A percentile compares a stretch with the other conserved stretches of the same genome.
phyloP scores from a whole-genome alignment of 1,140 invertebrate species.

The Danaus plexippus region DNA sequence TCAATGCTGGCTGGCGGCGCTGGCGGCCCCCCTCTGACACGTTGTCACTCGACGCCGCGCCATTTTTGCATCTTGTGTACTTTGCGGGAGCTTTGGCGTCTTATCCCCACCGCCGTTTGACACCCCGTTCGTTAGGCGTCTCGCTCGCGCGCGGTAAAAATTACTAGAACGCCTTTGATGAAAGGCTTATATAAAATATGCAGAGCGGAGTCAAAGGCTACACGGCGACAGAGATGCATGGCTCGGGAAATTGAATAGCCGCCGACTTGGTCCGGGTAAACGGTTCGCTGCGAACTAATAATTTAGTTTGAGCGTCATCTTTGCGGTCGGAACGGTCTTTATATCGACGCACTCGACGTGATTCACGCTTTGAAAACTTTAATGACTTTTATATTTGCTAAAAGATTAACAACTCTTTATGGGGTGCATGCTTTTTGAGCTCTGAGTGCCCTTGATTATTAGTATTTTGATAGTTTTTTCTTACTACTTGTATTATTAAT shows the following conservation, averaged over 20 bases:
- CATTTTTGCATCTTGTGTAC: slow-evolving; percentile 71
- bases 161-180: slow-evolving; percentile 60
- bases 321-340: slow-evolving; percentile 20
- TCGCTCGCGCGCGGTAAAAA: slow-evolving; percentile 54
- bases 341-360: slow-evolving; percentile 13
- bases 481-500: too few relatives aligned
- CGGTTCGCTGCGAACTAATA: slow-evolving; percentile 43
- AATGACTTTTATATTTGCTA: neutral
- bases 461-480: too few relatives aligned
- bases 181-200: slow-evolving; percentile 69
- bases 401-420: slow-evolving; percentile 1
- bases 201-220: slow-evolving; percentile 56
- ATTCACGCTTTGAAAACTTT: slow-evolving; percentile 9
- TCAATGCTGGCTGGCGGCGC: slow-evolving; percentile 24
- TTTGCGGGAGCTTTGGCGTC: slow-evolving; percentile 69
- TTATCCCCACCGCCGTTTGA: slow-evolving; percentile 70
- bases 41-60: slow-evolving; percentile 66
- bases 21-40: slow-evolving; percentile 48
- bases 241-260: slow-evolving; percentile 63
- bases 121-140: slow-evolving; percentile 63
- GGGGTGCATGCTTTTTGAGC: too few relatives aligned
- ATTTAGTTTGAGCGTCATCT: slow-evolving; percentile 56
- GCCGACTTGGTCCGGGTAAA: slow-evolving; percentile 37
- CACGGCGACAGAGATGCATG: slow-evolving; percentile 62
- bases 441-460: too few relatives aligned